These are phyloP conservation scores for Pogonomyrmex barbatus DNA, from an alignment of 1,140 invertebrate genomes.

Conservation along the genomic window DNA sequence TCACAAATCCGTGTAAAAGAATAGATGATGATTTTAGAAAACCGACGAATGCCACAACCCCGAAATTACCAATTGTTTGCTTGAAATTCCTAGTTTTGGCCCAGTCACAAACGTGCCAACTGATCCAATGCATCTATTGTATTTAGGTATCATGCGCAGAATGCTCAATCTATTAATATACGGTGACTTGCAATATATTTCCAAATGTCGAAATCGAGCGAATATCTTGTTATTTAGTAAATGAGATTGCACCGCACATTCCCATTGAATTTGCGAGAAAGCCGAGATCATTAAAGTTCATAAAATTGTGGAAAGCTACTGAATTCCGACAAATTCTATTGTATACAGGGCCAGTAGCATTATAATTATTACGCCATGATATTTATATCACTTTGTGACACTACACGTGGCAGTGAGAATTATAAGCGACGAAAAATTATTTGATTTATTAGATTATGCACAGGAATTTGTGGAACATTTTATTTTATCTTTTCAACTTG, in stretches of 20 bases:
- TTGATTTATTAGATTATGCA: background rate
- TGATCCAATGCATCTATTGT: background rate
- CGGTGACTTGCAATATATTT: conserved; percentile 6
- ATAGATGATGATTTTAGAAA: conserved; percentile 5
- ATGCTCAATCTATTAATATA: background rate
- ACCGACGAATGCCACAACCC: background rate
- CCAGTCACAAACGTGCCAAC: background rate
- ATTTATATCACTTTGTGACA: background rate
- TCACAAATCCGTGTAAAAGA: conserved; percentile 3
- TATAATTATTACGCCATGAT: background rate
- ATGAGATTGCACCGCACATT: background rate
- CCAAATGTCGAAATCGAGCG: background rate
- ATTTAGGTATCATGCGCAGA: conserved; percentile 10
- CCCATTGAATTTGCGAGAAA: background rate
- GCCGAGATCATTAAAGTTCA: conserved; percentile 2
- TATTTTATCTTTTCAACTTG: background rate
- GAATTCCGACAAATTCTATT: background rate
- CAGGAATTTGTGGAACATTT: background rate
- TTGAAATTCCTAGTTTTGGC: conserved; percentile 1
- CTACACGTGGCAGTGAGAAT: conserved; percentile 6
- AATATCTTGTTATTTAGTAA: background rate
- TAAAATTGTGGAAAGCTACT: conserved; percentile 11
- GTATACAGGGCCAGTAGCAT: conserved; percentile 5
- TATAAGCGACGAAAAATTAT: background rate
- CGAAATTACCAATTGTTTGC: background rate